These are phyloP conservation scores for Cosmorhoe ocellata DNA, from an alignment of 2,888 invertebrate species.

Conservation along the genomic window DNA sequence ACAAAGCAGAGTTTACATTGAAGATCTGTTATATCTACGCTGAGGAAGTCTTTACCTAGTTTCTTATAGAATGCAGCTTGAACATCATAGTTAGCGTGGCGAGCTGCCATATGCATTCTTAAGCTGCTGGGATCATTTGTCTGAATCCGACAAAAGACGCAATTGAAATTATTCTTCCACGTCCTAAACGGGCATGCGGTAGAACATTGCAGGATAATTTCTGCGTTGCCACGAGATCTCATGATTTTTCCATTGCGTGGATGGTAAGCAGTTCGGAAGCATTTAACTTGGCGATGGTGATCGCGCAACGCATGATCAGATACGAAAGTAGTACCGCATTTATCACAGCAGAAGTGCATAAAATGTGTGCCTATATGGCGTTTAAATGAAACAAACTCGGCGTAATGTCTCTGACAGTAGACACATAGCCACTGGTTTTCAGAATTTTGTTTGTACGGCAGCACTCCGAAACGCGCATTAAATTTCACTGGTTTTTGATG, in stretches of 20 bases:
- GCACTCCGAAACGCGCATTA: slow-evolving; percentile 65
- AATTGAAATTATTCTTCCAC: slow-evolving; percentile 74
- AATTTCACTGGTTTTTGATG: slow-evolving; percentile 70
- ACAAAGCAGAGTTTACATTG: slow-evolving; percentile 72
- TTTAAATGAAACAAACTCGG: slow-evolving; percentile 64
- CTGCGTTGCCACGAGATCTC: slow-evolving; percentile 67
- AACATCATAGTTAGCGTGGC: slow-evolving; percentile 68
- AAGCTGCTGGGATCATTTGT: slow-evolving; percentile 65
- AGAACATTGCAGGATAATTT: slow-evolving; percentile 70
- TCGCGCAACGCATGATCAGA: slow-evolving; percentile 69
- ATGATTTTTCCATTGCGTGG: slow-evolving; percentile 66
- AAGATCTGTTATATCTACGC: slow-evolving; percentile 70
- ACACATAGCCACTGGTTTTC: slow-evolving; percentile 63
- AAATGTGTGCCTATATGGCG: slow-evolving; percentile 69
- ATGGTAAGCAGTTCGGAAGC: slow-evolving; percentile 67
- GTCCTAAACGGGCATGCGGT: slow-evolving; percentile 73
- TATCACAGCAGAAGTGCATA: slow-evolving; percentile 70
- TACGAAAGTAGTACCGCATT: slow-evolving; percentile 70
- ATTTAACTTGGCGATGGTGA: slow-evolving; percentile 70
- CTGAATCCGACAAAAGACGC: slow-evolving; percentile 72
- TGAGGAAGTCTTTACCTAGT: slow-evolving; percentile 71
- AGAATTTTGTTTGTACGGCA: slow-evolving; percentile 66
- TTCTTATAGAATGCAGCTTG: slow-evolving; percentile 74
- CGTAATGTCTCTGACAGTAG: slow-evolving; percentile 59
- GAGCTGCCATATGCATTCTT: slow-evolving; percentile 59